Conservation (phyloP, 2,113 vertebrate genomes). For the Oncorhynchus clarkii region DNA sequence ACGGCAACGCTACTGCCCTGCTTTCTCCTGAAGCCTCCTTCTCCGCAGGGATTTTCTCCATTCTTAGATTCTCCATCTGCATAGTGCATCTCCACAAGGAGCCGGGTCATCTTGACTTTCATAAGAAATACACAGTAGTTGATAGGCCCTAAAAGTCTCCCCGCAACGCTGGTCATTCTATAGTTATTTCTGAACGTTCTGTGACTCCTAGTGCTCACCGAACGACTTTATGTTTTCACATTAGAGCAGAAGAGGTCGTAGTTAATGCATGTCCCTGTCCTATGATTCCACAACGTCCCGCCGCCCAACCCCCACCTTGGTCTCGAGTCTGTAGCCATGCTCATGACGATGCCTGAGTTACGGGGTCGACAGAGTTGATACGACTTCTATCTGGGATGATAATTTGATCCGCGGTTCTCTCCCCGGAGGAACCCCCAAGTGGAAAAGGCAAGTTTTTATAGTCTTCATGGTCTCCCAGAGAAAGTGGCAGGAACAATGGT, state of each 20-base stretch:
- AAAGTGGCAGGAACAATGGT: constrained; percentile 77
- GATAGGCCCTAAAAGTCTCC: neutral
- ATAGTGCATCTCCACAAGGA: constrained; percentile 18
- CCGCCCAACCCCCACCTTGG: constrained; percentile 12
- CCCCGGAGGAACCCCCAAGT: constrained; percentile 74
- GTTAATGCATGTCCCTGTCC: constrained; percentile 49
- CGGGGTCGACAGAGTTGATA: constrained; percentile 73
- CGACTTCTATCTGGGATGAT: constrained; percentile 79
- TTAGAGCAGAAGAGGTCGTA: neutral
- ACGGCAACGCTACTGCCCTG: neutral
- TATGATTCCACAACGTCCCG: constrained; percentile 59
- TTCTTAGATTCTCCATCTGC: constrained; percentile 41
- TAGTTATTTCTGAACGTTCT: neutral
- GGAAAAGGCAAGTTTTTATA: constrained; percentile 63
- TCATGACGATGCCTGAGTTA: constrained; percentile 77
- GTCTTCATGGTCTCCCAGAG: constrained; percentile 75
- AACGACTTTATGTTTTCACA: neutral
- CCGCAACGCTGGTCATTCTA: constrained; percentile 2
- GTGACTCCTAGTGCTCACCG: neutral
- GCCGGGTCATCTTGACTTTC: neutral
- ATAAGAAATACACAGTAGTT: constrained; percentile 2
- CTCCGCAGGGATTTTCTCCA: constrained; percentile 19
- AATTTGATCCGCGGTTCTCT: constrained; percentile 78
- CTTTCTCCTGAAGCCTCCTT: neutral
- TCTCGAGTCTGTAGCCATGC: constrained; percentile 6